These are phyloP conservation scores for Heliconius aoede DNA, from an alignment of 2,888 invertebrate genomes.

Conservation along the genomic window DNA sequence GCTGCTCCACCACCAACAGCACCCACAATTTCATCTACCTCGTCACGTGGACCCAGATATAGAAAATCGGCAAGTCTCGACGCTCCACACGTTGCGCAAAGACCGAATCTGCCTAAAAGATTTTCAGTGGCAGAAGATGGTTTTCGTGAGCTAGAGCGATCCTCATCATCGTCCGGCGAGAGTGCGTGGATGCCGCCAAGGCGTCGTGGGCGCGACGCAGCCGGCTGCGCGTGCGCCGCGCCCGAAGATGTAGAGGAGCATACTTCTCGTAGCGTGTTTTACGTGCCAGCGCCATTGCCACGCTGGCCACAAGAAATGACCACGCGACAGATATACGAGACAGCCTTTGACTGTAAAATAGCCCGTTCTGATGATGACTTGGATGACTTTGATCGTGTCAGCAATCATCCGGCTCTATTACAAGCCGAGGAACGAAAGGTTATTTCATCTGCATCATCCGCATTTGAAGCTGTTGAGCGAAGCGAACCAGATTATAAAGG, in stretches of 20 bases:
- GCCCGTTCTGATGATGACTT: slow-evolving; percentile 91
- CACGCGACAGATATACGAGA: slow-evolving; percentile 92
- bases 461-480: slow-evolving; percentile 79
- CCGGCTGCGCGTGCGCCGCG: slow-evolving; percentile 89
- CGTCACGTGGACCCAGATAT: slow-evolving; percentile 83
- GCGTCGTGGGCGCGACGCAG: slow-evolving; percentile 86
- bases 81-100: slow-evolving; percentile 87
- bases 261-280: slow-evolving; percentile 86
- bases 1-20: slow-evolving; percentile 81
- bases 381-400: slow-evolving; percentile 91
- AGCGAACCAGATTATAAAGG: slow-evolving; percentile 81
- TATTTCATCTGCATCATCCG: slow-evolving; percentile 79
- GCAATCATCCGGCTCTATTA: slow-evolving; percentile 90
- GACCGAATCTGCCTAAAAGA: slow-evolving; percentile 85
- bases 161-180: slow-evolving; percentile 83
- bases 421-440: slow-evolving; percentile 81
- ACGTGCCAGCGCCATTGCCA: slow-evolving; percentile 87
- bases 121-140: slow-evolving; percentile 89
- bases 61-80: slow-evolving; percentile 90
- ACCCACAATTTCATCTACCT: slow-evolving; percentile 73
- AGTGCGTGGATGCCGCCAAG: slow-evolving; percentile 89
- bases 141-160: slow-evolving; percentile 82
- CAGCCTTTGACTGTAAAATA: slow-evolving; percentile 94
- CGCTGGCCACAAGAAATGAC: slow-evolving; percentile 85
- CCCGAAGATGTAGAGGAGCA: slow-evolving; percentile 87